Conservation (phyloP, 2,888 invertebrate genomes). For the Pristionchus mayeri region DNA sequence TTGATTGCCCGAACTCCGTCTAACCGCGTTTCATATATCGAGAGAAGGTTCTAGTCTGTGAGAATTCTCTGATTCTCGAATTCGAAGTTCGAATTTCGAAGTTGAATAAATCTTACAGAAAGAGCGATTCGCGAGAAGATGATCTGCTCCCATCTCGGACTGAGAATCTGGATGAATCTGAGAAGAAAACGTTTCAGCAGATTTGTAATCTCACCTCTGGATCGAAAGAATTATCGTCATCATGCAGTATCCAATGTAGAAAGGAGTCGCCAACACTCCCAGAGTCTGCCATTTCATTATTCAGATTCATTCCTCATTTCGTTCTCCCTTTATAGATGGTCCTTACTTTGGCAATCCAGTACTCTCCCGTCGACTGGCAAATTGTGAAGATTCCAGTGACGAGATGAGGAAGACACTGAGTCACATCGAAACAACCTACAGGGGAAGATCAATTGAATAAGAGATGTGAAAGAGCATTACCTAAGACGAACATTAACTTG, state of each 20-base stretch:
- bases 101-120: neutral
- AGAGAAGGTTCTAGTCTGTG: too few relatives aligned
- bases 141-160: neutral
- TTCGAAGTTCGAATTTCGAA: too few relatives aligned
- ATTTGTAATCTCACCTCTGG: too few relatives aligned
- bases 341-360: slow-evolving; percentile 64
- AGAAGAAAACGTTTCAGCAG: neutral
- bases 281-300: slow-evolving; percentile 50
- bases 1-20: neutral
- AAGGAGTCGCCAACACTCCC: slow-evolving; percentile 68
- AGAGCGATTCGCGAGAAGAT: neutral
- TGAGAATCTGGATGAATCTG: slow-evolving; percentile 17
- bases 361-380: slow-evolving; percentile 58
- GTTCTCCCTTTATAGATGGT: too few relatives aligned
- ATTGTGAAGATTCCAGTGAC: slow-evolving; percentile 68
- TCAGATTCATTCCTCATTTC: too few relatives aligned
- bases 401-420: slow-evolving; percentile 66
- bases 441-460: too few relatives aligned
- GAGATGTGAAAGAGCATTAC: neutral
- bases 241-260: slow-evolving; percentile 67
- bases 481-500: slow-evolving; percentile 67
- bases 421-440: slow-evolving; percentile 59
- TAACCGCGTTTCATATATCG: too few relatives aligned
- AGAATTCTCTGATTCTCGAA: neutral
- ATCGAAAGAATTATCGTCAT: slow-evolving; percentile 66